These are phyloP conservation scores for Sakesphorus luctuosus DNA, from an alignment of 2,113 vertebrate genomes.

Conservation along the genomic window DNA sequence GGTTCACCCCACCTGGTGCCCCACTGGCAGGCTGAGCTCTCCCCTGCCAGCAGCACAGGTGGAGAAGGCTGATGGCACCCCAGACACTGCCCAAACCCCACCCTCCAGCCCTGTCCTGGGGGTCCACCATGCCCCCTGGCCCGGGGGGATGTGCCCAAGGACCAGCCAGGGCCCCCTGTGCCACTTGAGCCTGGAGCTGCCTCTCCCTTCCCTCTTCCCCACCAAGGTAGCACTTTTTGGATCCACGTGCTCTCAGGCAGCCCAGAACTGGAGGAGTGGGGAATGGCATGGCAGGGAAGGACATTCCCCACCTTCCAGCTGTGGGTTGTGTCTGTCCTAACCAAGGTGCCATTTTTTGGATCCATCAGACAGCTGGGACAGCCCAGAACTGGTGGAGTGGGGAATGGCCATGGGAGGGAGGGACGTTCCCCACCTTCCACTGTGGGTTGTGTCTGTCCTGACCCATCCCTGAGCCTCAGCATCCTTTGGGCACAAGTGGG, in stretches of 20 bases:
- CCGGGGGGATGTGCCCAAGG: background rate
- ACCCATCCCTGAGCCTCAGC: background rate
- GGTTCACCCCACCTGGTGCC: background rate
- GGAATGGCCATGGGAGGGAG: too few relatives aligned
- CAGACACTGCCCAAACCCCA: background rate
- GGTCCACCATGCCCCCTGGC: too few relatives aligned
- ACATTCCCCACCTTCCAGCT: background rate
- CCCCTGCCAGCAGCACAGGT: background rate
- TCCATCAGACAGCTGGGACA: too few relatives aligned
- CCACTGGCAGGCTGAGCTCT: background rate
- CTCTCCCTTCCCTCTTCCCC: background rate
- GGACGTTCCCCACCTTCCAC: too few relatives aligned
- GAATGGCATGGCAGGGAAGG: background rate
- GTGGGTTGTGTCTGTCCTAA: background rate
- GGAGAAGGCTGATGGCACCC: background rate
- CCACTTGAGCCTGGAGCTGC: background rate
- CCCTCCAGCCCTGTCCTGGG: background rate
- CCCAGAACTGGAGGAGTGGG: background rate
- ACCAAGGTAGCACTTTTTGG: background rate
- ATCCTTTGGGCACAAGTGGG: background rate
- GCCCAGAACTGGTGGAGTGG: too few relatives aligned
- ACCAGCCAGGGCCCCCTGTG: background rate
- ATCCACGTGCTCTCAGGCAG: accelerated
- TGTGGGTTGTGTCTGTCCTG: background rate
- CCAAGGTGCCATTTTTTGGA: background rate